Base-by-base conservation (phyloP, 1,140 invertebrate genomes). In the Mylabris phalerata region DNA sequence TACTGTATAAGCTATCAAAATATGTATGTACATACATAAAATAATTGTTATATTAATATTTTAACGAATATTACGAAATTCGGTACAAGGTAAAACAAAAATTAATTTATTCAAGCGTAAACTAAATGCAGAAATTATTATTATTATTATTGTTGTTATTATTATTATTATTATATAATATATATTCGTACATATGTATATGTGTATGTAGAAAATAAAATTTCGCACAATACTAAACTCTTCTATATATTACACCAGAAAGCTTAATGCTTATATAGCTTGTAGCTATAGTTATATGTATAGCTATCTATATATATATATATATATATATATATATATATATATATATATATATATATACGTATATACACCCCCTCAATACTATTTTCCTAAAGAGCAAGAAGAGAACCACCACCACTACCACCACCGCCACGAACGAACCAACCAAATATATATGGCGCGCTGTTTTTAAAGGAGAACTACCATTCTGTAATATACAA, bases 391-490 rank as follows among this genome's bases (percentile, higher is more conserved):
- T 32, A 32, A 32, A 32, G 32, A 32, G 32, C 32, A 32, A 32
- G 32, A 32, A 57, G 57, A 65, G 60, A 59, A 65, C 61, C 64
- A 57, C 65, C 48, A 46, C 42, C 59, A 39, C 44, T 27, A 24
- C 42, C 24, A 26, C 32, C 56, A 25, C 56, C 50, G 24, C 44
- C 47, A 32, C 32, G 32, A 32, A 32, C 32, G 32, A 32, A 32
- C 32, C 32, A 32, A 32, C 32, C 32, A 32, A 32, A 32, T 32
- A 32, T 32, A 32, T 32, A 32, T 4, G 4, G 32, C 32, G 32
- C 32, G 32, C 32, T 32, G 32, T 32, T 32, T 62, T 67, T 67
- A 67, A 67, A 67, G 65, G 58, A 57, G 65, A 67, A 61, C 62
- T 62, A 55, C 65, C 55, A 57, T 44, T 64, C 55, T 60, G 49